Percentiles rank a stretch among this genome's conserved stretches.
These are phyloP conservation scores for Lacanobia wlatinum DNA, from an alignment of 2,888 invertebrate species.

Conservation along the genomic window DNA sequence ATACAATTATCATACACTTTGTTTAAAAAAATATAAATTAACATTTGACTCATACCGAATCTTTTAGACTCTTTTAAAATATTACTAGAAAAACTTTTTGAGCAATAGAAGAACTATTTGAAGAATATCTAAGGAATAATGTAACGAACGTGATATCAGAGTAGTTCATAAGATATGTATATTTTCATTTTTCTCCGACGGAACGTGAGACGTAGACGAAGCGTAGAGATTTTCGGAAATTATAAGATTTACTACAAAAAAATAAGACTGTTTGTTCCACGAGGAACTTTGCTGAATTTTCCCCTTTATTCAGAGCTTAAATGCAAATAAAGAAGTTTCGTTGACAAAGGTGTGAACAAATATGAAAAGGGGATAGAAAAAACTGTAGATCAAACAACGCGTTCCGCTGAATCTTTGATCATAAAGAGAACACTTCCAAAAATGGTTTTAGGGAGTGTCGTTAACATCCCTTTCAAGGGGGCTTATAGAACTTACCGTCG, in stretches of 20 bases:
- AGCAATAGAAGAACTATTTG: constrained; percentile 25
- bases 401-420: constrained; percentile 60
- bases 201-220: constrained; percentile 43
- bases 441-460: constrained; percentile 47
- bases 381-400: constrained; percentile 58
- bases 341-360: constrained; percentile 58
- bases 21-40: constrained; percentile 5
- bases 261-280: constrained; percentile 34
- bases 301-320: constrained; percentile 29
- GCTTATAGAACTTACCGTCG: constrained; percentile 56
- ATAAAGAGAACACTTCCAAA: constrained; percentile 54
- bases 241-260: constrained; percentile 43
- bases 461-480: constrained; percentile 59
- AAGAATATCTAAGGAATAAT: constrained; percentile 47
- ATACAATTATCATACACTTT: not conserved
- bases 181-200: constrained; percentile 54
- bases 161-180: constrained; percentile 64
- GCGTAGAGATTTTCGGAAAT: constrained; percentile 54
- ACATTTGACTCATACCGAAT: not conserved
- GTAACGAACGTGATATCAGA: constrained; percentile 45
- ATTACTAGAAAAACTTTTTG: constrained; percentile 35
- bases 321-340: constrained; percentile 56
- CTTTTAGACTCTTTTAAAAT: constrained; percentile 21
- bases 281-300: constrained; percentile 4
- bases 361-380: constrained; percentile 50